Evolutionary conservation across 2,113 vertebrate species (phyloP), one percentile per base, ranked within the genome.

Genomic region (Promerops cafer): DNA sequence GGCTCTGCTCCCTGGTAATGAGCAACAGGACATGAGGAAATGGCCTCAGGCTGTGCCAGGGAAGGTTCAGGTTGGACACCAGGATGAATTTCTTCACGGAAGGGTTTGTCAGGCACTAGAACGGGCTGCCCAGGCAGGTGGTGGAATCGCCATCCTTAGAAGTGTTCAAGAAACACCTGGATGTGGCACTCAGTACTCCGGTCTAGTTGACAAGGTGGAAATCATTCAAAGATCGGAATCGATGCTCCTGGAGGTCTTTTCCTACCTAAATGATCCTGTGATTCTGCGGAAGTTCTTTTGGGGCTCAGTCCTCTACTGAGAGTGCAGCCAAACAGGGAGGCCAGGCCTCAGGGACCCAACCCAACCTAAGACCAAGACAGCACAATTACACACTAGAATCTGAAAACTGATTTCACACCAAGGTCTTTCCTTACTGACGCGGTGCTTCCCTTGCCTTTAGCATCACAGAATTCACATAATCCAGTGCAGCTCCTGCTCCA

Each of bases 401-500:
- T n/a, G 23, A 79, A 56, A 68, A 64, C 2, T 33, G 5, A 72
- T 26, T 47, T 85, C 24, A 33, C 35, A 16, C 8, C 30, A 57
- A 57, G 12, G 9, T 4, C 16, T 35, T 19, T 86, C n/a, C 31
- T n/a, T 24, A 26, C 13, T 7, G 15, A 8, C 15, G 57, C 8
- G 0, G 7, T 22, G 19, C 11, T 68, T 56, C 49, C 44, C 16
- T 39, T 19, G 24, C 3, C 13, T 54, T 60, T 19, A 47, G 14
- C 49, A 53, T 4, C 44, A 10, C 1, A 4, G 5, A 20, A 37
- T 14, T 22, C 33, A 52, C 8, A 28, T 2, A 35, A 45, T 1
- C 9, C 20, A 31, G 30, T 1, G 31, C 59, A 40, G 14, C 15
- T 31, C 26, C 52, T 11, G 30, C 42, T 23, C 26, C 44, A 45